Base-by-base conservation (phyloP, 2,888 invertebrate species). In the Himalopsyche anomala region DNA sequence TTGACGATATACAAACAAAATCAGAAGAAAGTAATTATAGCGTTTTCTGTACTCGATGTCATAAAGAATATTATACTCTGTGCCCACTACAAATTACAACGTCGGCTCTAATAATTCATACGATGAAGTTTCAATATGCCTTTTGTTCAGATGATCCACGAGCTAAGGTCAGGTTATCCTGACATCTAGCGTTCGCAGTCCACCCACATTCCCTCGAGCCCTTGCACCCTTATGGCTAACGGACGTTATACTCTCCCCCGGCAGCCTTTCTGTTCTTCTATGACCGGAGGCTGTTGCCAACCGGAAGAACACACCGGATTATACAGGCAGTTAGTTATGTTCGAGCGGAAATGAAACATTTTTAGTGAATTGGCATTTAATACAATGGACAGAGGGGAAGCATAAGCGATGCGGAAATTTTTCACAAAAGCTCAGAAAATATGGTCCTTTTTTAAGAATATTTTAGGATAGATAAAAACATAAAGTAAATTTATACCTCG, bases 291-390 rank as follows among this genome's bases (percentile, higher is more conserved):
- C 74, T 74, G 74, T 74, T 74, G 74, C 74, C 74, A 74, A 80
- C 80, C 80, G 80, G 80, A 80, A 80, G 80, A 51, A 51, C 45
- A 51, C 80, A 74, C 80, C 80, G 82, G 82, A 82, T 82, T 62
- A 82, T 82, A 82, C 56, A 56, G 62, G 40, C 82, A 82, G 82
- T 82, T 82, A 62, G 62, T 82, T 54, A 82, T 62, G 82, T 62
- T 40, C 82, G 40, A 82, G 40, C 82, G 82, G 82, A 82, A 82
- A 82, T 82, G 82, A 40, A 62, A 82, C 55, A 38, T 82, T 82
- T 82, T 82, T 74, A 80, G 51, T 80, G 51, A 80, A 80, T 80
- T 80, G 80, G 80, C 74, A 74, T 74, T 74, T 74, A 74, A 74
- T 74, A 74, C 74, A 74, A 74, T 74, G 74, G 74, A 36, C 74